Evolutionary conservation across 2,888 invertebrate species (phyloP).

Genomic region (Microplitis deprimator): DNA sequence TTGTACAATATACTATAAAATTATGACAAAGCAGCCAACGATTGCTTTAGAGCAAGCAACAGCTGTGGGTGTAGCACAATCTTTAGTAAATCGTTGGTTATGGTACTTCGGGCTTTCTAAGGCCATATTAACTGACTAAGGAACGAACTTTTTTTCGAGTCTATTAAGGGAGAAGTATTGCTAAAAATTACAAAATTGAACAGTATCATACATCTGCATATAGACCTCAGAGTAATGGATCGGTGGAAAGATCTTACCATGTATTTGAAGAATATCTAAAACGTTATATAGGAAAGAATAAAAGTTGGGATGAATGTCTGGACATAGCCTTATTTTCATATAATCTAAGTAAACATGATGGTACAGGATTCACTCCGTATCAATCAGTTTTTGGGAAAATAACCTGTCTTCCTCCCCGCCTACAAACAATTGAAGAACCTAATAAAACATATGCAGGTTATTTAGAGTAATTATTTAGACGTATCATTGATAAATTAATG

Average conservation of each 20-base stretch:
- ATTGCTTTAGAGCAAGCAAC: constrained; percentile 25
- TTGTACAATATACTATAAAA: no score
- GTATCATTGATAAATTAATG: neutral
- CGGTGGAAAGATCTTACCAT: constrained; percentile 45
- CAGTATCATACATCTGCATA: constrained; percentile 37
- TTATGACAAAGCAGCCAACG: no score
- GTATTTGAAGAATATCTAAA: constrained; percentile 47
- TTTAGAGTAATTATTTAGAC: constrained; percentile 18
- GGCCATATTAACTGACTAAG: constrained; percentile 40
- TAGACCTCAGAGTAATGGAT: no score
- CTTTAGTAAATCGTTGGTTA: constrained; percentile 28
- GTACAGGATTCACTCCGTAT: constrained; percentile 42
- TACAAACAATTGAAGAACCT: constrained; percentile 20
- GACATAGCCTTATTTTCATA: constrained; percentile 45
- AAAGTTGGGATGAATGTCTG: constrained; percentile 39
- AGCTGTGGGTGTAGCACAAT: constrained; percentile 29
- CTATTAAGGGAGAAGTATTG: constrained; percentile 36
- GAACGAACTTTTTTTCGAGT: constrained; percentile 38
- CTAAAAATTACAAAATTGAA: constrained; percentile 33
- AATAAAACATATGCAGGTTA: constrained; percentile 32
- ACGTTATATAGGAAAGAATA: constrained; percentile 26
- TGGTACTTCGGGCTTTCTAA: constrained; percentile 34
- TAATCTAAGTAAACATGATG: constrained; percentile 43
- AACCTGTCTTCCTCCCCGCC: constrained; percentile 40
- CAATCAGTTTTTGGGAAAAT: constrained; percentile 46